phyloP scores from a whole-genome alignment of 2,113 vertebrate genomes.

The Platanista minor region DNA sequence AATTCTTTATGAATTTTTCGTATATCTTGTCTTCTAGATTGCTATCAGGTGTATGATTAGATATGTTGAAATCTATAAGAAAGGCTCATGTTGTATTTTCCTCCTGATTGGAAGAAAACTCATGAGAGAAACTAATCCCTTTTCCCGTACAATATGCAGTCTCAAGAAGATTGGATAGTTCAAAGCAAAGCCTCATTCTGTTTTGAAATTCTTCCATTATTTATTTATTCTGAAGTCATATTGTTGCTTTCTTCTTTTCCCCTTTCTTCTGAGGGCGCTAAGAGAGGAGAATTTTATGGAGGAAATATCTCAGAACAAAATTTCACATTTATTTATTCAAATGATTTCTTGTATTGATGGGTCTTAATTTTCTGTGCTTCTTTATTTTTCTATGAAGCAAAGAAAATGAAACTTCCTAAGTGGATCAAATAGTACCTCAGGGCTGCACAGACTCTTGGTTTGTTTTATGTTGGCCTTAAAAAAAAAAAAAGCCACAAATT shows the following conservation, averaged over 20 bases:
- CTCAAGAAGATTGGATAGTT: slow-evolving; percentile 6
- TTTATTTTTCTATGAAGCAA: not conserved
- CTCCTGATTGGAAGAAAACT: not conserved
- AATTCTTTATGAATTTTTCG: slow-evolving; percentile 26
- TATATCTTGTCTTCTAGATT: not conserved
- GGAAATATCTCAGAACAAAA: slow-evolving; percentile 23
- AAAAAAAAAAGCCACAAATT: not conserved
- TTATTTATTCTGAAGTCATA: slow-evolving; percentile 14
- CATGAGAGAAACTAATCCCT: not conserved
- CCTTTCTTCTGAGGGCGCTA: not conserved
- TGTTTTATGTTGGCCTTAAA: not conserved
- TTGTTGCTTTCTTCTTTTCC: not conserved
- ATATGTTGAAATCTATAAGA: not conserved
- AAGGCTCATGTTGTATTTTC: not conserved
- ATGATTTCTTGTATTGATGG: not conserved
- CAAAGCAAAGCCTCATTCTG: not conserved
- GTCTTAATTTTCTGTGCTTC: not conserved
- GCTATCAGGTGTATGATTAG: not conserved
- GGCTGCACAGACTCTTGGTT: not conserved
- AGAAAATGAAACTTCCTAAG: slow-evolving; percentile 30
- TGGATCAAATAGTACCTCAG: not conserved
- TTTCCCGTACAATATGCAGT: not conserved
- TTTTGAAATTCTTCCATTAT: slow-evolving; percentile 42
- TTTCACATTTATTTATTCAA: slow-evolving; percentile 25
- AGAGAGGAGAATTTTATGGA: not conserved